Evolutionary conservation across 2,113 vertebrate genomes (phyloP).

Genomic region (Urocolius indicus): DNA sequence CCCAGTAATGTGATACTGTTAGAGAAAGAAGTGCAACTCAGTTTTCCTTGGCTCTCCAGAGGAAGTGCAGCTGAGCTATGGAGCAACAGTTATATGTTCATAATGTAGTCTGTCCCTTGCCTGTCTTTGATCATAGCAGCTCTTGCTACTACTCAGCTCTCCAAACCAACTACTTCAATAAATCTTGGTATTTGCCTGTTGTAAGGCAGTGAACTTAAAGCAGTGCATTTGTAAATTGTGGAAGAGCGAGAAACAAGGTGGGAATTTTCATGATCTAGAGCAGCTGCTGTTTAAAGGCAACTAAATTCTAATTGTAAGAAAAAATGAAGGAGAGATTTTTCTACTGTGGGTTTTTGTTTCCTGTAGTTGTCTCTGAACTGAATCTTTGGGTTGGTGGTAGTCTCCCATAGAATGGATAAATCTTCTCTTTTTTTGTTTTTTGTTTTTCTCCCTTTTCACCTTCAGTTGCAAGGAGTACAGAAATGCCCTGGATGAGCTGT

Average conservation of each 20-base stretch:
- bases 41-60: neutral
- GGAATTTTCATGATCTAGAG: neutral
- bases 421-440: neutral
- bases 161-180: neutral
- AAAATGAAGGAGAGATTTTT: neutral
- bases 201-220: neutral
- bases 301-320: neutral
- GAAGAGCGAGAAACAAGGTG: neutral
- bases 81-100: neutral
- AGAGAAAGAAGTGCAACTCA: neutral
- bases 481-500: slow-evolving; percentile 92
- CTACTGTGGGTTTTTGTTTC: neutral
- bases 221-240: neutral
- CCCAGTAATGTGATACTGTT: neutral
- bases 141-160: neutral
- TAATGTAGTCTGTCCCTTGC: neutral
- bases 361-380: neutral
- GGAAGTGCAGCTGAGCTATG: neutral
- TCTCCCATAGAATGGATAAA: neutral
- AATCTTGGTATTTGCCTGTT: neutral
- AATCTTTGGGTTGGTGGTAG: neutral
- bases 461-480: slow-evolving; percentile 96
- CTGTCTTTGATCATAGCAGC: neutral
- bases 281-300: neutral
- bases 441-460: neutral